Evolutionary conservation across 1,140 invertebrate species (phyloP), one percentile per base, ranked within the genome.

Genomic region (Dendrolimus punctatus): DNA sequence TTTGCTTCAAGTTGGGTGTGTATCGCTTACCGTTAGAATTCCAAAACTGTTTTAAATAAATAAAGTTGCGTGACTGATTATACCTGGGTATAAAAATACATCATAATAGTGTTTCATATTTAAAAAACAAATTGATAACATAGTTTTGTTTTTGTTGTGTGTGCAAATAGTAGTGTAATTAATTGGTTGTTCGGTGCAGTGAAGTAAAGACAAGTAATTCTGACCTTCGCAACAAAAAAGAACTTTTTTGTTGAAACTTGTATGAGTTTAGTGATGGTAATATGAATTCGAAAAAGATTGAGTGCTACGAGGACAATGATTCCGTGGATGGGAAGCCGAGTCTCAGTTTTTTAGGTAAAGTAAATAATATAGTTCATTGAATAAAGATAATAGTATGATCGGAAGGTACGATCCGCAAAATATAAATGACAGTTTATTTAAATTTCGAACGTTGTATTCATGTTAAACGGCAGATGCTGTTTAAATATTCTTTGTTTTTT

Each of bases 211-310:
- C 72, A 68, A 73, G 75, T 78, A 73, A 56, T 67, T 70, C 71
- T 71, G 71, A 71, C 67, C 69, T 70, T 70, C 64, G 67, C 37
- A 56, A 58, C 48, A 57, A 68, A 65, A 65, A 66, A 67, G 72
- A 72, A 71, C 60, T 68, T 62, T 50, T 73, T 60, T 64, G 62
- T 50, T 60, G 47, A 72, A 62, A 66, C 58, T 62, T 58, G 62
- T 53, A 49, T 53, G 49, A 23, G 56, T 61, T 55, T 55, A 64
- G 62, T 67, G 64, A 64, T 66, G 59, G 58, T 71, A 68, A 49
- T 41, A 86, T 86, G 83, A 86, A 86, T 84, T 78, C 83, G 52
- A 86, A 86, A 80, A 86, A 86, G 68, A 61, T 86, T 73, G 83
- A 86, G 68, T 84, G 80, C 64, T 79, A 78, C 49, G 73, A 78